Evolutionary conservation across 2,797 vertebrate genomes (phyloP).

Genomic region (Acipenser oxyrinchus): DNA sequence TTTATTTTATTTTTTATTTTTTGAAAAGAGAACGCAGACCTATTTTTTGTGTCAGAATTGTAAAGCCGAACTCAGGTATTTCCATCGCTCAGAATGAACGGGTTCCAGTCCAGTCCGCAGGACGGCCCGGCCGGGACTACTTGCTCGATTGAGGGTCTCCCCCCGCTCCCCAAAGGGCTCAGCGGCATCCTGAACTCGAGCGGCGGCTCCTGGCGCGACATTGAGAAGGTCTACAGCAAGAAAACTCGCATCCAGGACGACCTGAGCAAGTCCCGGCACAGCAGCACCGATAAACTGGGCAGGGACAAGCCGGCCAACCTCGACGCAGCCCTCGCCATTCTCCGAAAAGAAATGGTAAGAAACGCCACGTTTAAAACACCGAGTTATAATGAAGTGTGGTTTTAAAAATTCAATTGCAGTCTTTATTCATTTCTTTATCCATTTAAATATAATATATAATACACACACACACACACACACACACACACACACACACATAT

Average conservation of each 20-base stretch:
- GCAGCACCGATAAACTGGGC: slow-evolving; percentile 33
- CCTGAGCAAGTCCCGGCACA: slow-evolving; percentile 52
- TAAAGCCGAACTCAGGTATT: too few species aligned
- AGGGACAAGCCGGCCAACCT: slow-evolving; percentile 53
- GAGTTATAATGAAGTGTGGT: too few species aligned
- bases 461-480: too few species aligned
- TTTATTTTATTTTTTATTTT: too few species aligned
- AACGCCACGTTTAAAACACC: too few species aligned
- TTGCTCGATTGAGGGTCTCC: slow-evolving; percentile 50
- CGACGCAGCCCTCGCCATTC: slow-evolving; percentile 60
- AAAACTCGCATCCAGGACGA: slow-evolving; percentile 67
- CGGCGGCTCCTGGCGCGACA: slow-evolving; percentile 68
- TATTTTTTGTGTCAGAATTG: too few species aligned
- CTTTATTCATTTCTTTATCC: too few species aligned
- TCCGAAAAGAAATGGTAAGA: slow-evolving; percentile 71
- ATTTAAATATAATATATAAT: too few species aligned
- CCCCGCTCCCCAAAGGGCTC: slow-evolving; percentile 63
- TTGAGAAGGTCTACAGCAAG: slow-evolving; percentile 64
- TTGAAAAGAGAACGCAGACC: too few species aligned
- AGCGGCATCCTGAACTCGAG: slow-evolving; percentile 69
- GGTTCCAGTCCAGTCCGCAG: slow-evolving; percentile 32
- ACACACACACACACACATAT: too few species aligned
- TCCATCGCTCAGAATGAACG: slow-evolving; percentile 26
- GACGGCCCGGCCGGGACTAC: slow-evolving; percentile 31
- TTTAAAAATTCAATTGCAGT: too few species aligned